These are phyloP conservation scores for Amazona ochrocephala DNA, from an alignment of 2,797 vertebrate genomes.

Conservation along the genomic window DNA sequence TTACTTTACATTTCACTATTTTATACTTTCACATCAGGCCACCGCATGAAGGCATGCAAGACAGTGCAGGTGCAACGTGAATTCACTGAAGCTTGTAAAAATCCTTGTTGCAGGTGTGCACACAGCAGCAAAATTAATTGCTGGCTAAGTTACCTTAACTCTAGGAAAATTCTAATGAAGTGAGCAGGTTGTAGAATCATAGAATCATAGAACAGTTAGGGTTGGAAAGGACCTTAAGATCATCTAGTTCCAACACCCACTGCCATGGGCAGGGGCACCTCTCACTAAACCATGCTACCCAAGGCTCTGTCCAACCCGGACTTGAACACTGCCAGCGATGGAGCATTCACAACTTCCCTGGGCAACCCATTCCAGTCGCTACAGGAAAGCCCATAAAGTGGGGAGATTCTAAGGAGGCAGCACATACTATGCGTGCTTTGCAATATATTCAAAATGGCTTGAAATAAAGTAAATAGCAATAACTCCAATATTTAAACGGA, in stretches of 20 bases:
- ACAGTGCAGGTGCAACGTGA: neutral
- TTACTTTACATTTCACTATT: neutral
- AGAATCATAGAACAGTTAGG: neutral
- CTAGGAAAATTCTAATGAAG: neutral
- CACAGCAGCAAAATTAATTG: neutral
- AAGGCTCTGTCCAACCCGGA: no score
- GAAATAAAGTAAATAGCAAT: neutral
- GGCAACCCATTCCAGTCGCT: neutral
- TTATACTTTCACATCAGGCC: neutral
- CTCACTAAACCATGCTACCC: no score
- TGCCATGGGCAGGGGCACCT: no score
- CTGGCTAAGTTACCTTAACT: neutral
- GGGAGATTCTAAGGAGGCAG: neutral
- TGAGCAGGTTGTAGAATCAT: neutral
- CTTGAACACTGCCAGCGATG: no score
- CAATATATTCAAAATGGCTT: neutral
- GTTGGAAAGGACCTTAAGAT: no score
- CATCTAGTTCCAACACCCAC: no score
- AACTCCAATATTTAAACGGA: neutral
- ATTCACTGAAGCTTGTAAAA: neutral
- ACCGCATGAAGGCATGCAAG: neutral
- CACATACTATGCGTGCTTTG: rapidly evolving
- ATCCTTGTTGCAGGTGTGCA: neutral
- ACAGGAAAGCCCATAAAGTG: neutral
- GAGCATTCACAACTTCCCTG: no score